phyloP scores from a whole-genome alignment of 2,888 invertebrate genomes.

The Volucella zonaria region DNA sequence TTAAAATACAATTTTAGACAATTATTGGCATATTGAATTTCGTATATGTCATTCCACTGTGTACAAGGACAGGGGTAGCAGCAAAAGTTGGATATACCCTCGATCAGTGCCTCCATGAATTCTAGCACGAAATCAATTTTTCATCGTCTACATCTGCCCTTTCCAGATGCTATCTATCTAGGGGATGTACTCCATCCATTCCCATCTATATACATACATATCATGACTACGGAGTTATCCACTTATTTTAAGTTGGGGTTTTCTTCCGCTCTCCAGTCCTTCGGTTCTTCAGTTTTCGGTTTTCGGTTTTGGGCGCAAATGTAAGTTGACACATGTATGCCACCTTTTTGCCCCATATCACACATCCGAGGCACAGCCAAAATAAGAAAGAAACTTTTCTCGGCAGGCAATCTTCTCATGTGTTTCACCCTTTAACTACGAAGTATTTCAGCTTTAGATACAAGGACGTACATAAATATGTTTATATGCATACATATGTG shows the following conservation, averaged over 20 bases:
- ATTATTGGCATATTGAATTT: conserved; percentile 74
- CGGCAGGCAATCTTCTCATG: conserved; percentile 57
- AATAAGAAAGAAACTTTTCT: conserved; percentile 39
- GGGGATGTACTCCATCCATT: conserved; percentile 29
- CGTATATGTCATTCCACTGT: conserved; percentile 61
- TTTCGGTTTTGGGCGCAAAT: conserved; percentile 51
- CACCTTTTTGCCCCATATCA: conserved; percentile 56
- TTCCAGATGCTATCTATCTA: conserved; percentile 20
- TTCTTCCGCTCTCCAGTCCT: too few relatives aligned
- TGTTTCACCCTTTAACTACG: conserved; percentile 29
- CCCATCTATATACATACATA: not conserved
- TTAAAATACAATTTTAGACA: conserved; percentile 73
- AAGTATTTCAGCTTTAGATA: not conserved
- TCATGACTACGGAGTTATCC: conserved; percentile 65
- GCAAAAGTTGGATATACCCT: conserved; percentile 10
- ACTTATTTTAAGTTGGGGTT: not conserved
- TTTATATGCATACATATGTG: not conserved
- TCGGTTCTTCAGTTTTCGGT: conserved; percentile 17
- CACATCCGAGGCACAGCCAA: conserved; percentile 1
- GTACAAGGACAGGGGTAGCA: conserved; percentile 36
- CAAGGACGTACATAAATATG: too few relatives aligned
- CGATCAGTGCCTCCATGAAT: conserved; percentile 39
- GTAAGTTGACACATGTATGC: conserved; percentile 72
- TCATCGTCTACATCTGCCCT: conserved; percentile 62
- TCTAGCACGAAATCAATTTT: conserved; percentile 72